These are phyloP conservation scores for Tachuris rubrigastra DNA, from an alignment of 2,113 vertebrate genomes.

Conservation along the genomic window DNA sequence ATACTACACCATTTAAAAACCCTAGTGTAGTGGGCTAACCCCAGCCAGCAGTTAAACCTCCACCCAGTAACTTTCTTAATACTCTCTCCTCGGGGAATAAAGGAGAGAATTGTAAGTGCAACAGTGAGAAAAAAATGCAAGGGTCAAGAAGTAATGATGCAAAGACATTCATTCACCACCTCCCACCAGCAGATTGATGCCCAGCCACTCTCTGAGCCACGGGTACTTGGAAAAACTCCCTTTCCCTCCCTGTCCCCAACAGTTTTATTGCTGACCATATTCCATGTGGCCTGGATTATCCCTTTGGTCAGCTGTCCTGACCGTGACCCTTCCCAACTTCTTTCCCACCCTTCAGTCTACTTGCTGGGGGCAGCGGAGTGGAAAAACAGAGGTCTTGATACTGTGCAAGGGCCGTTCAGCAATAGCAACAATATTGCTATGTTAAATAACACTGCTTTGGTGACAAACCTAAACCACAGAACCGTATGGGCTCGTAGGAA, in stretches of 20 bases:
- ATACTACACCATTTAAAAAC: neutral
- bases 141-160: neutral
- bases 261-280: neutral
- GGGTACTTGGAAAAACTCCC: neutral
- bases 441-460: neutral
- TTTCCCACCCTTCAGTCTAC: neutral
- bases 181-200: neutral
- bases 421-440: neutral
- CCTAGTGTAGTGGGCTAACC: accelerated
- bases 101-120: neutral
- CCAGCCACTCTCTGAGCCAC: neutral
- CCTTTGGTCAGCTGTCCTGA: neutral
- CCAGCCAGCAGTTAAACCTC: neutral
- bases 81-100: neutral
- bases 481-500: neutral
- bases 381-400: neutral
- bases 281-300: neutral
- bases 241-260: neutral
- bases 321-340: neutral
- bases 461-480: neutral
- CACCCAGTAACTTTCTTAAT: neutral
- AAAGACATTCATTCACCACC: neutral
- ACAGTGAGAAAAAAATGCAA: accelerated
- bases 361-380: neutral
- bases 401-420: neutral